These are phyloP conservation scores for Orycteropus afer DNA, from an alignment of 2,113 vertebrate species.

Conservation along the genomic window DNA sequence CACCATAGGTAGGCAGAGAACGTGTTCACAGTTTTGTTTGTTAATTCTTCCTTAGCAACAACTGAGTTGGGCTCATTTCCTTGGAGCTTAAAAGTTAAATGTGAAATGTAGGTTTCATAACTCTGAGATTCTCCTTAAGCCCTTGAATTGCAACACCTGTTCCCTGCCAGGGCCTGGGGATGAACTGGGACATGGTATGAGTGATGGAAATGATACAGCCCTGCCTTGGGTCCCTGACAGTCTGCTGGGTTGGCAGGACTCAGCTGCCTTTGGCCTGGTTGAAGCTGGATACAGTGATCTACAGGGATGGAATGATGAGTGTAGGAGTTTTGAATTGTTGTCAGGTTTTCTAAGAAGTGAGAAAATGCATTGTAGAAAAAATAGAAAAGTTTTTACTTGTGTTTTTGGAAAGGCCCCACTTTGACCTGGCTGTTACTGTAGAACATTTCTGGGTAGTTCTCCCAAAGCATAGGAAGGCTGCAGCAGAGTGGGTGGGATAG, in stretches of 20 bases:
- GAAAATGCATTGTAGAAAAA: background rate
- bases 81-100: background rate
- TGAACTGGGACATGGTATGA: background rate
- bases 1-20: constrained; percentile 93
- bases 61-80: no score
- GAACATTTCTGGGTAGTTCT: background rate
- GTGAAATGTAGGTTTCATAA: background rate
- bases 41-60: no score
- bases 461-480: background rate
- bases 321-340: background rate
- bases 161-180: background rate
- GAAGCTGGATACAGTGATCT: no score
- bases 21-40: background rate
- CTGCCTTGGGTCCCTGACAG: rapidly evolving
- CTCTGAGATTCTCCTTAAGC: background rate
- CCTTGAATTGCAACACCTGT: background rate
- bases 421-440: background rate
- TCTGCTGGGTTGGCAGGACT: background rate
- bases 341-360: background rate
- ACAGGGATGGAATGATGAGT: background rate
- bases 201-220: background rate
- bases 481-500: background rate
- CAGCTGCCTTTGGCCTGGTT: background rate
- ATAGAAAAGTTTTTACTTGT: background rate
- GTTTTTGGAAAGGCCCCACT: background rate